A percentile compares a stretch with the other conserved stretches of the same genome.
phyloP scores from a whole-genome alignment of 37 sponge, comb jelly and placozoan genomes.

The Crambe crambe region DNA sequence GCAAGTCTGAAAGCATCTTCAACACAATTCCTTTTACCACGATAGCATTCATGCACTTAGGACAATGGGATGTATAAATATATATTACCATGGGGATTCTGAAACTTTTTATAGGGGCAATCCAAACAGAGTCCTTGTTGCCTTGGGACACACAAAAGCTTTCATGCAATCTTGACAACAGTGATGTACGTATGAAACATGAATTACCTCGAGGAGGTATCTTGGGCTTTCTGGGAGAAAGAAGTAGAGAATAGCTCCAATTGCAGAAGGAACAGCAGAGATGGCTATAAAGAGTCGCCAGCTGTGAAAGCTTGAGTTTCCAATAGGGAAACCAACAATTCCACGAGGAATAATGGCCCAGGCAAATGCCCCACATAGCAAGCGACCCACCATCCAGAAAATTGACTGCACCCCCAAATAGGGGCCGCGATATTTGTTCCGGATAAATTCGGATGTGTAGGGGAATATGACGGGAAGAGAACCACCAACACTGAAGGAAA shows the following conservation, averaged over 20 bases:
- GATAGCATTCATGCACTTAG: too few relatives aligned
- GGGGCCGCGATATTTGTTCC: conserved; percentile 56
- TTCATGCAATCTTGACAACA: too few relatives aligned
- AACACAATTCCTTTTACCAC: too few relatives aligned
- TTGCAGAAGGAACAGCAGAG: conserved; percentile 61
- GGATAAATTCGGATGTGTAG: conserved; percentile 67
- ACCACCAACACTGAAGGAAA: conserved; percentile 68
- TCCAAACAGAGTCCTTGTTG: too few relatives aligned
- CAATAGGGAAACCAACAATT: conserved; percentile 6
- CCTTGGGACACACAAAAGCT: too few relatives aligned
- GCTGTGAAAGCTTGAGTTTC: conserved; percentile 23
- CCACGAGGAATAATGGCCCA: conserved; percentile 60
- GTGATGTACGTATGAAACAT: too few relatives aligned
- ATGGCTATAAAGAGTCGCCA: conserved; percentile 69
- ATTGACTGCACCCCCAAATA: conserved; percentile 50
- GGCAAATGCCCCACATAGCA: conserved; percentile 57
- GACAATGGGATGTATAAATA: too few relatives aligned
- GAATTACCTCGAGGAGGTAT: conserved; percentile 52
- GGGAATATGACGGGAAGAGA: conserved; percentile 70
- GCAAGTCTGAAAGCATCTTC: too few relatives aligned
- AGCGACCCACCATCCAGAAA: conserved; percentile 61
- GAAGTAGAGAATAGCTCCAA: conserved; percentile 51
- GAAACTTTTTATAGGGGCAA: too few relatives aligned
- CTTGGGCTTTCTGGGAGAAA: conserved; percentile 80
- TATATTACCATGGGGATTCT: too few relatives aligned